Evolutionary conservation across 2,797 vertebrate species (phyloP).

Genomic region (Carduelis carduelis): DNA sequence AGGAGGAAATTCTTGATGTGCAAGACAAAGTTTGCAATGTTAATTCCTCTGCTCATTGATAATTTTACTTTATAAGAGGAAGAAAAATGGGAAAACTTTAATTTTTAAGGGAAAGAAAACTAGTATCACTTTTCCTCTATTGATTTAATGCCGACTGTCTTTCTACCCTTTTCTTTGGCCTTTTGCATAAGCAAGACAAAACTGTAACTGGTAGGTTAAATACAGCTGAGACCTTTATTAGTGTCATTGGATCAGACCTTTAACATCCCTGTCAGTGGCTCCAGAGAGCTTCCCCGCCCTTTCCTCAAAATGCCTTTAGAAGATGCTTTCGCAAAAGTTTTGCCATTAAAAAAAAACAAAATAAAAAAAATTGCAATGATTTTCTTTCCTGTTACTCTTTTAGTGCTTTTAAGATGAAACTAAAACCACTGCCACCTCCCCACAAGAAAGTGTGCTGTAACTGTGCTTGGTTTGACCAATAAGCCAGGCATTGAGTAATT

Average conservation of each 20-base stretch:
- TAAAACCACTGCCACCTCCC: background rate
- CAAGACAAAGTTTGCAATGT: background rate
- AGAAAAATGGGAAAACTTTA: background rate
- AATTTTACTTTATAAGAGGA: background rate
- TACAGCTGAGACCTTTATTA: background rate
- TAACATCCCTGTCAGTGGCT: background rate
- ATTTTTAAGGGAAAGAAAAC: background rate
- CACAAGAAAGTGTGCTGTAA: background rate
- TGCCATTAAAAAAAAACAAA: background rate
- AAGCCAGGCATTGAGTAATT: background rate
- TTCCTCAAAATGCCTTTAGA: background rate
- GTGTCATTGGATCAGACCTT: background rate
- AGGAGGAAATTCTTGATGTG: background rate
- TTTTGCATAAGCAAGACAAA: background rate
- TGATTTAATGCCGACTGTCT: background rate
- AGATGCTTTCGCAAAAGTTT: background rate
- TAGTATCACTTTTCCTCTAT: background rate
- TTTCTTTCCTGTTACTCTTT: background rate
- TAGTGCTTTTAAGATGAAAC: background rate
- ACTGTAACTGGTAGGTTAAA: background rate
- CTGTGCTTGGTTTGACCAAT: background rate
- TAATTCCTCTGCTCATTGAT: background rate
- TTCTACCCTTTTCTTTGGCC: background rate
- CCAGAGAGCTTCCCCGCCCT: background rate
- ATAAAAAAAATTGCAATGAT: background rate